These are phyloP conservation scores for Mormyrus iriodes DNA, from an alignment of 2,113 vertebrate genomes.

Conservation along the genomic window DNA sequence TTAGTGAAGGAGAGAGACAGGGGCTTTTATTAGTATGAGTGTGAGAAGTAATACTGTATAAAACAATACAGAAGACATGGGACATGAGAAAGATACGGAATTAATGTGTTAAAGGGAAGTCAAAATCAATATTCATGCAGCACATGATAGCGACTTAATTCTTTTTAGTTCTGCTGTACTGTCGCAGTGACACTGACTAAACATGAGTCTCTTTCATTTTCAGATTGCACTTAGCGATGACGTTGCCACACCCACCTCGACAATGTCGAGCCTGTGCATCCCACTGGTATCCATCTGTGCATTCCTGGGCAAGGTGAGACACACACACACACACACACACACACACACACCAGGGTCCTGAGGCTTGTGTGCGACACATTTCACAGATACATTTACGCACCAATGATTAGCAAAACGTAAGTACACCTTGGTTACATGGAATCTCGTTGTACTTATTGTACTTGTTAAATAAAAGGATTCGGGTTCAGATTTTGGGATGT, in stretches of 20 bases:
- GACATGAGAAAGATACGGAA: background rate
- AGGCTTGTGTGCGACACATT: conserved; percentile 5
- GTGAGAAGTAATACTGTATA: background rate
- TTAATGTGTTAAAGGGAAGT: background rate
- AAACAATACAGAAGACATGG: background rate
- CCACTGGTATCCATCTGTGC: conserved; percentile 88
- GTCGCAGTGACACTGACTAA: background rate
- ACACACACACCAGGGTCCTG: background rate
- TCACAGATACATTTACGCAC: background rate
- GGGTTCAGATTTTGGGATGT: background rate
- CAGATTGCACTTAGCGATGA: background rate
- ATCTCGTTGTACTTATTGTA: background rate
- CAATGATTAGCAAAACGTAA: background rate
- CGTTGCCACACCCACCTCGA: conserved; percentile 61
- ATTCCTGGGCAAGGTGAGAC: conserved; percentile 64
- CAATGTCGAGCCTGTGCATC: conserved; percentile 80
- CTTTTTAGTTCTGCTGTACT: background rate
- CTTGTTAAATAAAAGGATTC: background rate
- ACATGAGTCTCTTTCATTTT: background rate
- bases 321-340: conserved; percentile 15
- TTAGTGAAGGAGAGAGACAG: background rate
- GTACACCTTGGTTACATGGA: background rate
- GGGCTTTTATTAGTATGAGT: background rate
- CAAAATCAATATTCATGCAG: background rate
- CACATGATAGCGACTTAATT: background rate